Base-by-base conservation (phyloP, 2,888 invertebrate species). In the Mactromeris polynyma region DNA sequence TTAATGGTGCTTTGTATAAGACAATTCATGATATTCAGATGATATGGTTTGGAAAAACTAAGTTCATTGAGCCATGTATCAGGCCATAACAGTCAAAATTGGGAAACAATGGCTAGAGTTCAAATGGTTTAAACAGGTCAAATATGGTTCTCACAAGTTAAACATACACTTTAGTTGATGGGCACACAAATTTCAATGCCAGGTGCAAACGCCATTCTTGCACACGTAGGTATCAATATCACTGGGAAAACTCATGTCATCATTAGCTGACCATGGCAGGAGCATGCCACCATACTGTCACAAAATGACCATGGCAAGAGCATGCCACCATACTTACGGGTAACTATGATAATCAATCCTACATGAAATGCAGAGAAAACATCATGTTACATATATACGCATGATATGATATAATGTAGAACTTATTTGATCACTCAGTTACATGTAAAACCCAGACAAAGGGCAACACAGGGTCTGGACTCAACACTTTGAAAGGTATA, bases 311-410 rank as follows among this genome's bases (percentile, higher is more conserved):
- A 73, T 69, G 86, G 86, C 80, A 64, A 64, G 21, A n/a, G 33
- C 86, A 86, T 86, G 81, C 79, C 87, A 73, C 73, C 31, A 87
- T 86, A 87, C 87, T 87, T 87, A 87, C 87, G 19, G n/a, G n/a
- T 78, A 58, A 83, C 64, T 51, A 36, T 77, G 86, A 82, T 81
- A 80, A 69, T 85, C 88, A 85, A 82, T 38, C 82, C 85, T 88
- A 85, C 36, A 83, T 78, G 83, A 81, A 88, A 85, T 85, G 80
- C 81, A 69, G 83, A 58, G 80, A 64, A 58, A 26, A 40, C 21
- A 14, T 17, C 31, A 81, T 73, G n/a, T 33, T 33, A 33, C 19
- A 36, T 17, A 73, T 73, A 26, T 73, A 73, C 36, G 17, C n/a
- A 64, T 64, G 58, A 64, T 26, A 26, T 64, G 58, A 64, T 64